Percentiles rank a stretch among this genome's conserved stretches.
Conservation (phyloP, 2,113 vertebrate genomes). For the Illadopsis cleaveri region DNA sequence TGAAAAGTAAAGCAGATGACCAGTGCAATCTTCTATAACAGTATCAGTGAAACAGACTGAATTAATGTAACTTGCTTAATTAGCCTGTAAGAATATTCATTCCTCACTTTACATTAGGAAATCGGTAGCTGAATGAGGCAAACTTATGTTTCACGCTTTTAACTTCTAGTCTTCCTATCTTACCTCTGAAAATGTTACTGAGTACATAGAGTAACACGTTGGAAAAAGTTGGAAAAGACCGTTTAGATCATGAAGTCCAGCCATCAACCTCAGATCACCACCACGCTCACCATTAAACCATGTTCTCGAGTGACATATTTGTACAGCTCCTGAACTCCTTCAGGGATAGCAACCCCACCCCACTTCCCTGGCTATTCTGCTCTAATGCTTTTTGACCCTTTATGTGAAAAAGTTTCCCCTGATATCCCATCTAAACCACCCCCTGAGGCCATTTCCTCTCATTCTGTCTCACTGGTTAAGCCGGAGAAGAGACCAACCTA, state of each 20-base stretch:
- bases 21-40: not conserved
- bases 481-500: not conserved
- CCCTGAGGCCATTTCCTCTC: not conserved
- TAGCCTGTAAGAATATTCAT: not conserved
- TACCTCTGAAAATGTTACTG: not conserved
- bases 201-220: not conserved
- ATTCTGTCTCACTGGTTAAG: rapidly evolving
- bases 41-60: not conserved
- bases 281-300: not conserved
- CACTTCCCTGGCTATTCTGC: not conserved
- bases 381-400: not conserved
- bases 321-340: not conserved
- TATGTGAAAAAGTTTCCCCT: not conserved
- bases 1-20: not conserved
- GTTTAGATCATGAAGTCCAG: not conserved
- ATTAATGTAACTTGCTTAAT: not conserved
- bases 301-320: not conserved
- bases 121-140: not conserved
- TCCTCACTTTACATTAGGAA: not conserved
- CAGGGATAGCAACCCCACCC: no score
- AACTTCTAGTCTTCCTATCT: not conserved
- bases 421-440: not conserved
- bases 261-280: not conserved
- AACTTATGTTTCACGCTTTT: rapidly evolving
- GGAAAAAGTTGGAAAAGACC: not conserved